phyloP scores from a whole-genome alignment of 2,797 vertebrate species.

The Enteromius treurensis region DNA sequence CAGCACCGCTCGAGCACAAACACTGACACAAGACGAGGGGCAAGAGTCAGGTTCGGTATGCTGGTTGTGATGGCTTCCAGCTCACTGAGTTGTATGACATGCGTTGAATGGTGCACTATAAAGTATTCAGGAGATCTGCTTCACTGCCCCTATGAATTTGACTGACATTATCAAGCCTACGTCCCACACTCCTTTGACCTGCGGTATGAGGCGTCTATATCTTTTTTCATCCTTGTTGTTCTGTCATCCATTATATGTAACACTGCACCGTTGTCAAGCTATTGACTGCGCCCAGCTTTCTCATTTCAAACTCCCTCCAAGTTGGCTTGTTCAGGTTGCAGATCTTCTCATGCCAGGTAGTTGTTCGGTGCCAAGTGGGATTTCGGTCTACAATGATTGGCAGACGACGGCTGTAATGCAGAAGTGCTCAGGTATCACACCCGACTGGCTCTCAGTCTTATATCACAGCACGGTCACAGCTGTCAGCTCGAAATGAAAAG shows the following conservation, averaged over 20 bases:
- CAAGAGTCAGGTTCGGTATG: not conserved
- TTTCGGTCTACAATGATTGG: slow-evolving; percentile 30
- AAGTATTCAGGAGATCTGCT: slow-evolving; percentile 75
- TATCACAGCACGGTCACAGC: slow-evolving; percentile 30
- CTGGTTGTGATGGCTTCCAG: slow-evolving; percentile 23
- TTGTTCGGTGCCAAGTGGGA: slow-evolving; percentile 16
- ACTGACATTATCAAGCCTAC: slow-evolving; percentile 65
- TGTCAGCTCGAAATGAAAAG: slow-evolving; percentile 24
- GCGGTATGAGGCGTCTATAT: slow-evolving; percentile 54
- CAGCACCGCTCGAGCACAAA: not conserved
- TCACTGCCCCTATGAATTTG: slow-evolving; percentile 67
- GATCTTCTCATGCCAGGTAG: slow-evolving; percentile 18
- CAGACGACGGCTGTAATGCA: slow-evolving; percentile 5
- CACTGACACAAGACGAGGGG: not conserved
- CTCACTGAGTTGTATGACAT: slow-evolving; percentile 28
- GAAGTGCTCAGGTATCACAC: slow-evolving; percentile 23
- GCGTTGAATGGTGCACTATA: slow-evolving; percentile 64
- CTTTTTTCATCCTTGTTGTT: slow-evolving; percentile 55
- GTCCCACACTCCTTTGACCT: slow-evolving; percentile 28
- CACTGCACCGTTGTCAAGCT: slow-evolving; percentile 30
- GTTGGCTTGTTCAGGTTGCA: slow-evolving; percentile 30
- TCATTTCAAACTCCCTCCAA: slow-evolving; percentile 11
- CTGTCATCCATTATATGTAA: slow-evolving; percentile 34
- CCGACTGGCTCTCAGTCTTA: slow-evolving; percentile 36
- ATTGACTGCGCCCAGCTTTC: slow-evolving; percentile 21